Conservation (phyloP, 1,140 invertebrate species). For the Eupristina koningsbergeri region DNA sequence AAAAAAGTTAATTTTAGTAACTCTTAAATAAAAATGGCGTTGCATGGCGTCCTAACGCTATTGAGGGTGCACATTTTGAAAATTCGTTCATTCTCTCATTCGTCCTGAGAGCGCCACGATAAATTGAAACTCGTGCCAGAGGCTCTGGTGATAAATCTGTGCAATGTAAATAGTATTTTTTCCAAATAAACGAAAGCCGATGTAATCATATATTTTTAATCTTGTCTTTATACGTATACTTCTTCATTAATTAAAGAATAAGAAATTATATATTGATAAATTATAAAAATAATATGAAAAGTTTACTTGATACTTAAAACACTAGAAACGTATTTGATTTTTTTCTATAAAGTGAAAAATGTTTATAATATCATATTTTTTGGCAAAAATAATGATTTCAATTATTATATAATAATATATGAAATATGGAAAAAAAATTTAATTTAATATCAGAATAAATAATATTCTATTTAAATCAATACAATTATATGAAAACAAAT, state of each 20-base stretch:
- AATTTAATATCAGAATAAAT: not conserved
- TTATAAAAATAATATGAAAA: not conserved
- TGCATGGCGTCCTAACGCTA: constrained; percentile 38
- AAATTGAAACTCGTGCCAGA: constrained; percentile 54
- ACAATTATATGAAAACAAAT: no score
- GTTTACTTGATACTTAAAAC: not conserved
- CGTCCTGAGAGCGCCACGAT: constrained; percentile 38
- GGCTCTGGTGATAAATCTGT: constrained; percentile 66
- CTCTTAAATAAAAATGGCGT: constrained; percentile 44
- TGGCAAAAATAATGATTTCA: not conserved
- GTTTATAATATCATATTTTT: constrained; percentile 12
- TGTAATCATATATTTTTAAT: constrained; percentile 51
- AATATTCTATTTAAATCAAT: not conserved
- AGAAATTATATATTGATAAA: constrained; percentile 10
- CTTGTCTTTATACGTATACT: constrained; percentile 12
- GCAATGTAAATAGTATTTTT: constrained; percentile 71
- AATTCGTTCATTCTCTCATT: not conserved
- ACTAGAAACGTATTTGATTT: not conserved
- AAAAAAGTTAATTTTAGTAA: constrained; percentile 4
- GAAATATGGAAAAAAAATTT: no score
- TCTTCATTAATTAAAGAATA: not conserved
- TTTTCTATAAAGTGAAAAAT: not conserved
- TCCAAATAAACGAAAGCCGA: constrained; percentile 64
- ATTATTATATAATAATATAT: no score
- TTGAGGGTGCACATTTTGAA: not conserved